A percentile compares a stretch with the other conserved stretches of the same genome.
These are phyloP conservation scores for Zoanthus solanderi DNA, from an alignment of 92 coral and sea anemone genomes.

Conservation along the genomic window DNA sequence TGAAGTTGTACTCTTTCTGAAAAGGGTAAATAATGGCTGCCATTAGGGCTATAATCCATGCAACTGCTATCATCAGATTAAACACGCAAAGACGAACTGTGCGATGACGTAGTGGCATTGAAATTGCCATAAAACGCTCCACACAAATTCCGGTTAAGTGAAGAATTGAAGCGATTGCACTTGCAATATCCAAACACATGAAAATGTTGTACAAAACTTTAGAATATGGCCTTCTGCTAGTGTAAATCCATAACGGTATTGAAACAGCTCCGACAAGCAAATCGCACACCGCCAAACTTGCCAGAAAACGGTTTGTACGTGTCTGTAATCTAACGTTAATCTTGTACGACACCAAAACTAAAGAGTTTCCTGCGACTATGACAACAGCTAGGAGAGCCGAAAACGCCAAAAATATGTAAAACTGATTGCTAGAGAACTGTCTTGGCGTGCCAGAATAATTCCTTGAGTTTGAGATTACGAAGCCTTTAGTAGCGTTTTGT, in stretches of 20 bases:
- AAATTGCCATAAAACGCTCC: slow-evolving; percentile 60
- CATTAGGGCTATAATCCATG: slow-evolving; percentile 49
- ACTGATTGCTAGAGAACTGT: not conserved
- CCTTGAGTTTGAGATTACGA: not conserved
- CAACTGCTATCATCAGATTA: slow-evolving; percentile 41
- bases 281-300: slow-evolving; percentile 59
- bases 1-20: slow-evolving; percentile 36
- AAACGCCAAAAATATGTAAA: slow-evolving; percentile 42
- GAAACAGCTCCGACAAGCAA: slow-evolving; percentile 57
- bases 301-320: slow-evolving; percentile 61
- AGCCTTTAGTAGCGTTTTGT: not conserved
- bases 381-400: slow-evolving; percentile 38
- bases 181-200: slow-evolving; percentile 59
- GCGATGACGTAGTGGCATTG: slow-evolving; percentile 61
- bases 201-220: slow-evolving; percentile 31
- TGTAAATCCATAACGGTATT: slow-evolving; percentile 62
- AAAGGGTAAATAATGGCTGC: slow-evolving; percentile 52
- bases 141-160: slow-evolving; percentile 64
- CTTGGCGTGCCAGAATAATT: not conserved
- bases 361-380: slow-evolving; percentile 45
- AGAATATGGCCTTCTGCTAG: slow-evolving; percentile 11
- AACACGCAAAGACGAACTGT: slow-evolving; percentile 45
- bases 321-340: slow-evolving; percentile 54
- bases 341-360: slow-evolving; percentile 59
- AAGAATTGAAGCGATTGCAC: slow-evolving; percentile 63